These are phyloP conservation scores for Thomomys bottae DNA, from an alignment of 2,113 vertebrate genomes.

Conservation along the genomic window DNA sequence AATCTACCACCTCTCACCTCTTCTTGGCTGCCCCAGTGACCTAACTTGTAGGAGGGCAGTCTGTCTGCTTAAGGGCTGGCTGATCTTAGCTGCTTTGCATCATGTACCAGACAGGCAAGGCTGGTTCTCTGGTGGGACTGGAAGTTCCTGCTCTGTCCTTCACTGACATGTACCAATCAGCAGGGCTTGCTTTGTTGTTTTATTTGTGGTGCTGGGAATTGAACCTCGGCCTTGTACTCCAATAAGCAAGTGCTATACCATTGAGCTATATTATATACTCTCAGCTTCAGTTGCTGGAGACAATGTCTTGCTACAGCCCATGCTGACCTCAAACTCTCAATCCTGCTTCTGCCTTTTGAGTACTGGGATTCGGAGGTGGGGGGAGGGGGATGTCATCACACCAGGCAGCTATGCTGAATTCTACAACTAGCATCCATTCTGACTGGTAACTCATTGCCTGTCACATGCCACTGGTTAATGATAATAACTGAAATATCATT, in stretches of 20 bases:
- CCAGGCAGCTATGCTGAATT: neutral
- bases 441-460: neutral
- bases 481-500: neutral
- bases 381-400: neutral
- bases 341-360: neutral
- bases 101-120: neutral
- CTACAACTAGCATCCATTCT: neutral
- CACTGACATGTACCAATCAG: neutral
- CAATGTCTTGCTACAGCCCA: neutral
- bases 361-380: neutral
- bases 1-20: neutral
- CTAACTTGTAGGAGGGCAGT: neutral
- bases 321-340: neutral
- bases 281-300: neutral
- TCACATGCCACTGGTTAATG: neutral
- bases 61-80: neutral
- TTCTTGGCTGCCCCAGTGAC: neutral
- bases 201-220: neutral
- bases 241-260: neutral
- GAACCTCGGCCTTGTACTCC: neutral
- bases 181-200: neutral
- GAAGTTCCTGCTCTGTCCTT: conserved; percentile 39
- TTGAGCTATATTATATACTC: neutral
- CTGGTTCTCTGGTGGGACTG: neutral
- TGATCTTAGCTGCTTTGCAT: neutral